A percentile compares a stretch with the other conserved stretches of the same genome.
Evolutionary conservation across 2,888 invertebrate species (phyloP).

Genomic region (Leucania comma): DNA sequence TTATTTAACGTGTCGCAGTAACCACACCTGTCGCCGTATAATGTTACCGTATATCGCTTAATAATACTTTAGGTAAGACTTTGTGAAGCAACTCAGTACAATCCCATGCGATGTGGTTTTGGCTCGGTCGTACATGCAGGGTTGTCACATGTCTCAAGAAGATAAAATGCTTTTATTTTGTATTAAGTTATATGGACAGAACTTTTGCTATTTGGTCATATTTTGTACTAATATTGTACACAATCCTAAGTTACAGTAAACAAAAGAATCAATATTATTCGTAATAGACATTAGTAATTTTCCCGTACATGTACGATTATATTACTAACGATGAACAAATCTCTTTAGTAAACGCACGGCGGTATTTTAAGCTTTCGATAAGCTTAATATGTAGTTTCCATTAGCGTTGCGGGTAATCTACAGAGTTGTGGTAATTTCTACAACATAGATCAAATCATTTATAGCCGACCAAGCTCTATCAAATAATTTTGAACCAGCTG

Average conservation of each 20-base stretch:
- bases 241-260: background rate
- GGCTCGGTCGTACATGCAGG: background rate
- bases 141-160: background rate
- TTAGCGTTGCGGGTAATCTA: constrained; percentile 12
- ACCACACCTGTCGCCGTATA: constrained; percentile 49
- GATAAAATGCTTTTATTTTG: background rate
- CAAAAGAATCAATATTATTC: background rate
- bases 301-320: background rate
- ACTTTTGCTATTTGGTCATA: background rate
- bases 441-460: background rate
- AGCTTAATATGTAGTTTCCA: constrained; percentile 16
- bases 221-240: background rate
- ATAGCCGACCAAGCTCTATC: background rate
- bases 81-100: constrained; percentile 37
- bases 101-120: constrained; percentile 31
- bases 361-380: background rate
- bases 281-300: background rate
- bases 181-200: background rate
- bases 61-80: constrained; percentile 31
- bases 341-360: constrained; percentile 17
- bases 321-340: constrained; percentile 8
- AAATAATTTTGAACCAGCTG: background rate
- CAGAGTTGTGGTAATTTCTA: background rate
- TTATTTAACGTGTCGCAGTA: constrained; percentile 41
- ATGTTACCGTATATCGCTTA: constrained; percentile 47